Evolutionary conservation across 2,113 vertebrate species (phyloP).

Genomic region (Onychorhynchus coronatus): DNA sequence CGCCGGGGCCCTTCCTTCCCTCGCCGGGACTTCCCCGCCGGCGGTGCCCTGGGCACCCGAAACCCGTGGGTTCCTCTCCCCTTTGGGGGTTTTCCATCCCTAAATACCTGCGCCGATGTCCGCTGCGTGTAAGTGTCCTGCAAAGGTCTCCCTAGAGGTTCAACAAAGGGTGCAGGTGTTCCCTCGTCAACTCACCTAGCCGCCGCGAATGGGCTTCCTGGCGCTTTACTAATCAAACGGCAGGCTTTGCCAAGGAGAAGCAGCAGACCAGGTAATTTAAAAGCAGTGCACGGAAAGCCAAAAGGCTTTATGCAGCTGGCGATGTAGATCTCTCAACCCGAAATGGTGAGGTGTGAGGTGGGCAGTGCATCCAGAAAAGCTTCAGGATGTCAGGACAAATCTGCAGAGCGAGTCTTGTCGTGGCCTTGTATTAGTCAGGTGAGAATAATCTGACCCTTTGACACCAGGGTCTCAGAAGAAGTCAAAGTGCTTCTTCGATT

Average conservation of each 20-base stretch:
- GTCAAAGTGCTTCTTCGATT: neutral
- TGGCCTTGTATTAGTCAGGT: neutral
- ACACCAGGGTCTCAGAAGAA: neutral
- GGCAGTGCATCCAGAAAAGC: neutral
- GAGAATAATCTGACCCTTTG: neutral
- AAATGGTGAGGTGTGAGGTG: neutral
- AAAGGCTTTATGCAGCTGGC: neutral
- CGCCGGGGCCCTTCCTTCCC: neutral
- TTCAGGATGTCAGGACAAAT: neutral
- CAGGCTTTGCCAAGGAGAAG: neutral
- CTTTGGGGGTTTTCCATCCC: neutral
- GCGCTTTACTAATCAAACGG: fast-evolving
- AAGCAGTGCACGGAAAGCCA: neutral
- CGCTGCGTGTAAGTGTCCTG: neutral
- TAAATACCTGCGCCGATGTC: fast-evolving
- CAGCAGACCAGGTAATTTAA: neutral
- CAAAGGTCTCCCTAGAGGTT: neutral
- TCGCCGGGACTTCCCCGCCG: neutral
- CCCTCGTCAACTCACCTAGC: neutral
- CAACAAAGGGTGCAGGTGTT: neutral
- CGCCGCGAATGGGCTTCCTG: neutral
- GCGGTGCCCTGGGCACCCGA: neutral
- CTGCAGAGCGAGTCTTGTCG: neutral
- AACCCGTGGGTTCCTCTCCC: neutral
- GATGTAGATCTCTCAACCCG: neutral